A percentile compares a stretch with the other conserved stretches of the same genome.
Conservation (phyloP, 2,797 vertebrate species). For the Odontamblyopus lacepedii region DNA sequence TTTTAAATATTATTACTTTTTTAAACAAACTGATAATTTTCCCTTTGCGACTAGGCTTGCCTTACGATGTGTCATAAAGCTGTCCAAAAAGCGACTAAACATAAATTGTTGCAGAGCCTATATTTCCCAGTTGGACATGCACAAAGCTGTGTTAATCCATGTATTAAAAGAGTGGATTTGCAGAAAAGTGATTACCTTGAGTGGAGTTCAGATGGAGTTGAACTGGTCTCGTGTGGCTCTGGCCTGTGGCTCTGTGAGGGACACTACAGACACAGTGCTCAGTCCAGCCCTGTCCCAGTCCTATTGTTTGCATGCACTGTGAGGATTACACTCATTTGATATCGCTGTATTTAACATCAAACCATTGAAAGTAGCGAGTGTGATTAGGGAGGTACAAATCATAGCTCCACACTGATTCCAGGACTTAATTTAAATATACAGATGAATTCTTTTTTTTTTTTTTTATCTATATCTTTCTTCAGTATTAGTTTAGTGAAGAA, state of each 20-base stretch:
- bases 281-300: conserved; percentile 34
- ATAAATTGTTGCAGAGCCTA: neutral
- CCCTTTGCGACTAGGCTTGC: neutral
- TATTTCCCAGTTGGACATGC: neutral
- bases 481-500: too few species aligned
- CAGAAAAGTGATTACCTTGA: neutral
- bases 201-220: conserved; percentile 30
- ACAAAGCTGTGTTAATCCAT: neutral
- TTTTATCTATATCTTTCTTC: neutral
- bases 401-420: neutral
- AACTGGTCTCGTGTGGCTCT: conserved; percentile 15
- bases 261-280: neutral
- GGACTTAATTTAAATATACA: neutral
- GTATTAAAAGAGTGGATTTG: neutral
- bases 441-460: neutral
- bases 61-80: neutral
- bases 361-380: neutral
- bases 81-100: neutral
- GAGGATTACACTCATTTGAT: conserved; percentile 69
- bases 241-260: conserved; percentile 8
- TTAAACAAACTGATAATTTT: neutral
- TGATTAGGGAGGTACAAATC: neutral
- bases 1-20: neutral
- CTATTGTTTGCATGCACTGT: conserved; percentile 64
- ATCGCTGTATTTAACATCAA: conserved; percentile 29